Evolutionary conservation across 2,113 vertebrate species (phyloP).

Genomic region (Prietella phreatophila): DNA sequence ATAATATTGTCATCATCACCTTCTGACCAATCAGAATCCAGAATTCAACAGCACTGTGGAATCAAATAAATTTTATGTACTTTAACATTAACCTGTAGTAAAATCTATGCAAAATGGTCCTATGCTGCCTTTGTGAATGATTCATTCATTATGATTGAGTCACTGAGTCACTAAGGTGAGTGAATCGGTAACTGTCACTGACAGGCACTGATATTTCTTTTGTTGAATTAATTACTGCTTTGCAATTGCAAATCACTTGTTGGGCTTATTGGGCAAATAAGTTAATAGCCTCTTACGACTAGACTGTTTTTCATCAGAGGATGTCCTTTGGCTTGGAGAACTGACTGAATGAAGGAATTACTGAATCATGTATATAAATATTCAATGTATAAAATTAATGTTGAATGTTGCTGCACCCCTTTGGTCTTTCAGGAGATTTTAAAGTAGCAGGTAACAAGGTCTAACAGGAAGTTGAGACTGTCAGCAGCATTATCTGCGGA

Average conservation of each 20-base stretch:
- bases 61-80: background rate
- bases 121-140: background rate
- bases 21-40: background rate
- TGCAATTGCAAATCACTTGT: background rate
- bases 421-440: conserved; percentile 39
- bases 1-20: background rate
- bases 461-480: conserved; percentile 40
- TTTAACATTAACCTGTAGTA: background rate
- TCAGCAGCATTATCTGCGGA: conserved; percentile 46
- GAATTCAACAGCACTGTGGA: background rate
- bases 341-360: background rate
- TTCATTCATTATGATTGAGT: background rate
- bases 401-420: conserved; percentile 4
- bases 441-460: conserved; percentile 35
- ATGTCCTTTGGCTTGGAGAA: background rate
- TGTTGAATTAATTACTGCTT: too few relatives aligned
- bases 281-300: background rate
- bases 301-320: background rate
- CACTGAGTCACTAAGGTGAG: background rate
- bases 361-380: background rate
- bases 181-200: background rate
- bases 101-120: background rate
- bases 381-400: conserved; percentile 6
- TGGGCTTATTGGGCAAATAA: background rate
- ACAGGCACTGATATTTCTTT: background rate